phyloP scores from a whole-genome alignment of 1,140 invertebrate genomes.

The Ceratina australensis region DNA sequence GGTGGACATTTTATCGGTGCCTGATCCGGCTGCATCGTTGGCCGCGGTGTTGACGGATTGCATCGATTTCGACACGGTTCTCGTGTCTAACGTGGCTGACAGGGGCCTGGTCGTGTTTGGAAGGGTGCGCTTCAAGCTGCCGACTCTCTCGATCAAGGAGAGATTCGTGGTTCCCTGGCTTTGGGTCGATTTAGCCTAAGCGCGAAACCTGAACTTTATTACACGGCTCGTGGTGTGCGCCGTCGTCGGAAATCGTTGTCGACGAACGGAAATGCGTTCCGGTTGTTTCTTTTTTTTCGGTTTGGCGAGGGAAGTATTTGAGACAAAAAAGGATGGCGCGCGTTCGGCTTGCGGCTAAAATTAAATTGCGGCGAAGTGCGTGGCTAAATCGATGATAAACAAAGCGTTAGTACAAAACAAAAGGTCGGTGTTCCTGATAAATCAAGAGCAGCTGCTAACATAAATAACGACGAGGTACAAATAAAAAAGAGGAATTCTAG shows the following conservation, averaged over 20 bases:
- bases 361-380: slow-evolving; percentile 31
- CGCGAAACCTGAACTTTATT: slow-evolving; percentile 73
- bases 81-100: slow-evolving; percentile 65
- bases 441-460: slow-evolving; percentile 2
- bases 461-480: not conserved
- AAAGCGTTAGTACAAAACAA: slow-evolving; percentile 22
- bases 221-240: slow-evolving; percentile 22
- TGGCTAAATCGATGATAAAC: slow-evolving; percentile 23
- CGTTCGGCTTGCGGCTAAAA: not conserved
- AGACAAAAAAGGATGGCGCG: not conserved
- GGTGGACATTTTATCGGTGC: slow-evolving; percentile 77
- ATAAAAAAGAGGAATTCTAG: slow-evolving; percentile 1
- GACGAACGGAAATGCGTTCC: not conserved
- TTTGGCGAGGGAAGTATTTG: not conserved
- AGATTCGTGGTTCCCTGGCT: slow-evolving; percentile 68
- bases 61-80: slow-evolving; percentile 51
- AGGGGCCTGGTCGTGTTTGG: slow-evolving; percentile 65
- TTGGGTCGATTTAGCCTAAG: slow-evolving; percentile 71
- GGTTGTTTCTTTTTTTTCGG: not conserved
- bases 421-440: not conserved
- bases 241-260: slow-evolving; percentile 18
- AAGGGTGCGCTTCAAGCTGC: slow-evolving; percentile 67
- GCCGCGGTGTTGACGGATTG: slow-evolving; percentile 59
- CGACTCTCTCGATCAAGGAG: slow-evolving; percentile 71
- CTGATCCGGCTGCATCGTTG: slow-evolving; percentile 51